Percentiles rank a stretch among this genome's conserved stretches.
Conservation (phyloP, 2,113 vertebrate species). For the Elaphurus davidianus region DNA sequence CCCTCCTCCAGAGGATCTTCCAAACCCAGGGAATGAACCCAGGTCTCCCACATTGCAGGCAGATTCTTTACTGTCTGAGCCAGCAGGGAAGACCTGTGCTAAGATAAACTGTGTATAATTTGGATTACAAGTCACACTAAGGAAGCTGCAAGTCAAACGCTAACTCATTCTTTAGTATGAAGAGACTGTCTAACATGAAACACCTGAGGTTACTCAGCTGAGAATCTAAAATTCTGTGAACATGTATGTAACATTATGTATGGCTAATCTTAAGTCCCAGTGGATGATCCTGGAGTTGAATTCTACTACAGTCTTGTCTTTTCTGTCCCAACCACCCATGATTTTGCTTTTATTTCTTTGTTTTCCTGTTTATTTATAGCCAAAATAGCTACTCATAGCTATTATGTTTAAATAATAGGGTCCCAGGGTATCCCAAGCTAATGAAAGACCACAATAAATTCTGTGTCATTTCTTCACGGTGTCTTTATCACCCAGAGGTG, state of each 20-base stretch:
- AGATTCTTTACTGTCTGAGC: neutral
- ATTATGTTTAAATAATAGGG: neutral
- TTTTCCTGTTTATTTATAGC: neutral
- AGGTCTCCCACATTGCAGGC: neutral
- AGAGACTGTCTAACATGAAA: neutral
- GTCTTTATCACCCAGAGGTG: neutral
- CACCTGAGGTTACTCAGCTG: neutral
- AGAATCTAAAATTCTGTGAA: neutral
- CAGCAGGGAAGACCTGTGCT: neutral
- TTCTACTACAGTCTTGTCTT: neutral
- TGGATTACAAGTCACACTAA: neutral
- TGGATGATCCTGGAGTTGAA: neutral
- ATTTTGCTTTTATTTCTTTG: neutral
- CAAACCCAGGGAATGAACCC: neutral
- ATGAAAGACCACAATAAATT: neutral
- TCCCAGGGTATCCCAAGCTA: neutral
- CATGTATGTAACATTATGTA: neutral
- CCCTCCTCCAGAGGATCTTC: neutral
- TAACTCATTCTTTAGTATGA: neutral
- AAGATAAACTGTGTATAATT: neutral
- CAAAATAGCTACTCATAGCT: neutral
- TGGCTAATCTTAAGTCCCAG: neutral
- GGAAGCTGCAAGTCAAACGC: neutral
- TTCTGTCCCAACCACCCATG: neutral
- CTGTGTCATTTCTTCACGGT: neutral